Conservation (phyloP, 1,140 invertebrate genomes). For the Drosophila oshimai region DNA sequence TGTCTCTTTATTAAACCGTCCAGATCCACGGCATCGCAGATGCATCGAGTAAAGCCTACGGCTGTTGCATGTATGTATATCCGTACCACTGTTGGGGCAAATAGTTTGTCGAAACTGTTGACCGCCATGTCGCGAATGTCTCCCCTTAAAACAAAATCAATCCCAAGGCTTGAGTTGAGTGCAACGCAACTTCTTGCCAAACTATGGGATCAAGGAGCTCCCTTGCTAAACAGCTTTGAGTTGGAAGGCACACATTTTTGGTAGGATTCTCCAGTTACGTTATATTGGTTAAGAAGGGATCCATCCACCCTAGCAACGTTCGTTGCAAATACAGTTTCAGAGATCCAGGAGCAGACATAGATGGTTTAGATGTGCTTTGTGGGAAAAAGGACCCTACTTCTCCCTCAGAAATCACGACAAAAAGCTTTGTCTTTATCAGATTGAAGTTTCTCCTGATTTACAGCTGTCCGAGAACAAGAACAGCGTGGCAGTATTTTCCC, state of each 20-base stretch:
- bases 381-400: no score
- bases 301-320: no score
- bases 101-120: not conserved
- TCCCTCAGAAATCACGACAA: no score
- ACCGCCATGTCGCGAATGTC: not conserved
- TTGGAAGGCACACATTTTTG: not conserved
- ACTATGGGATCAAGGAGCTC: not conserved
- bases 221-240: not conserved
- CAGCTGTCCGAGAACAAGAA: not conserved
- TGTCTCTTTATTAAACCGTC: no score
- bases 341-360: not conserved
- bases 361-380: no score
- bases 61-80: not conserved
- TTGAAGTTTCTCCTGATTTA: not conserved
- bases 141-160: not conserved
- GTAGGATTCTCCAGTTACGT: not conserved
- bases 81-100: no score
- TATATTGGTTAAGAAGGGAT: not conserved
- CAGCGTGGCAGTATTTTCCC: not conserved
- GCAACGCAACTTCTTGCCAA: not conserved
- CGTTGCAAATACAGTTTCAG: not conserved
- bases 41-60: not conserved
- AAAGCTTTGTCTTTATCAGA: not conserved
- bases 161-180: not conserved
- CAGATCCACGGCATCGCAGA: no score